Evolutionary conservation across 1,140 invertebrate genomes (phyloP), one percentile per base, ranked within the genome.

Genomic region (Uloborus diversus): DNA sequence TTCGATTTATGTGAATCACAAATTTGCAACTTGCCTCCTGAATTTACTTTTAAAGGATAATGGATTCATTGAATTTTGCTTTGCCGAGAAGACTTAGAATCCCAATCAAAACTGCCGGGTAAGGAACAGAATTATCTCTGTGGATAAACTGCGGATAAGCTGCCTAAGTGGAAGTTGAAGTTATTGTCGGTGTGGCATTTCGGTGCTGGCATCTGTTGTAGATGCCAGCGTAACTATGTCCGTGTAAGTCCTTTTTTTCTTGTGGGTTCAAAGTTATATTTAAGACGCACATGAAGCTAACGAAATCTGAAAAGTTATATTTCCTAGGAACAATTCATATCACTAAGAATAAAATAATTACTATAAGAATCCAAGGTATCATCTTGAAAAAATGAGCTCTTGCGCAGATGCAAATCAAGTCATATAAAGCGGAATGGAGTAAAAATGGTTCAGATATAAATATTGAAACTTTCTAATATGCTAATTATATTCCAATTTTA

Each of bases 101-200:
- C 61, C 73, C 49, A 65, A 56, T 51, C 37, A 47, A 62, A 56
- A 13, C 70, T 73, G 70, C 27, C 70, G 70, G 70, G 70, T 59
- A 78, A 78, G 73, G 73, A 78, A 78, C 73, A 66, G 62, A 66
- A 42, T 56, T 35, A 66, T 62, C 62, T 37, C 62, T 53, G 73
- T 33, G 35, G 57, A 17, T 42, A 62, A 64, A 42, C 73, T 78
- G 73, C 73, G 49, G 61, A 66, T 78, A 78, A 78, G 73, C 73
- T 78, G 73, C 73, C 35, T 78, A 9, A 42, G 35, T 61, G 69
- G 28, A 28, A 14, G 56, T 59, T 11, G 28, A 9, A 27, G 32
- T 59, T 20, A 32, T 33, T 14, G 51, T 53, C 14, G 9, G n/a
- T 53, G 13, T 53, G n/a, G n/a, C 25, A 20, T 14, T 2, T 53